A percentile compares a stretch with the other conserved stretches of the same genome.
phyloP scores from a whole-genome alignment of 2,888 invertebrate species.

The Eupsilia transversa region DNA sequence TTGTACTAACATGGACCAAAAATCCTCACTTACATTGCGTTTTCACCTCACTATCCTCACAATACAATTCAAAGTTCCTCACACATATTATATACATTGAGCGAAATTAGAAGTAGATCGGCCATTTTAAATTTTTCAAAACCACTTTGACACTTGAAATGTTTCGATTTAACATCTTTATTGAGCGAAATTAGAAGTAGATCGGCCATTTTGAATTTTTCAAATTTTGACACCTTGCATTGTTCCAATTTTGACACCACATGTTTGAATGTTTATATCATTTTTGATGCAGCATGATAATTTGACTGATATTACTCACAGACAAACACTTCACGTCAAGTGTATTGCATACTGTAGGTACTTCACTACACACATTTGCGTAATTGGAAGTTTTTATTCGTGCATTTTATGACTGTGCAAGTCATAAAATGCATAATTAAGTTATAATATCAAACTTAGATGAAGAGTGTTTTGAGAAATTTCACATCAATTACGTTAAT shows the following conservation, averaged over 20 bases:
- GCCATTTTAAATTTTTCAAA: conserved; percentile 26
- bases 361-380: conserved; percentile 20
- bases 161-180: conserved; percentile 16
- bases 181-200: conserved; percentile 50
- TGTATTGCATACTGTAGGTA: conserved; percentile 28
- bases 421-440: not conserved
- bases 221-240: conserved; percentile 31
- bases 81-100: conserved; percentile 41
- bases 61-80: conserved; percentile 22
- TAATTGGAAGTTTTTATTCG: not conserved
- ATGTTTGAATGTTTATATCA: conserved; percentile 21
- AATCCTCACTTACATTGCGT: conserved; percentile 27
- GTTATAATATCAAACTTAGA: conserved; percentile 27
- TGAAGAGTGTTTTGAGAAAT: conserved; percentile 23
- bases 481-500: conserved; percentile 3
- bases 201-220: conserved; percentile 43
- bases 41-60: conserved; percentile 44
- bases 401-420: not conserved
- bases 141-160: not conserved
- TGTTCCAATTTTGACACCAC: conserved; percentile 44
- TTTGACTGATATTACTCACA: conserved; percentile 46
- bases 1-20: conserved; percentile 33
- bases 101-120: conserved; percentile 22
- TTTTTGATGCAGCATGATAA: conserved; percentile 50
- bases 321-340: conserved; percentile 53